These are phyloP conservation scores for Myathropa florea DNA, from an alignment of 2,888 invertebrate species.

Conservation along the genomic window DNA sequence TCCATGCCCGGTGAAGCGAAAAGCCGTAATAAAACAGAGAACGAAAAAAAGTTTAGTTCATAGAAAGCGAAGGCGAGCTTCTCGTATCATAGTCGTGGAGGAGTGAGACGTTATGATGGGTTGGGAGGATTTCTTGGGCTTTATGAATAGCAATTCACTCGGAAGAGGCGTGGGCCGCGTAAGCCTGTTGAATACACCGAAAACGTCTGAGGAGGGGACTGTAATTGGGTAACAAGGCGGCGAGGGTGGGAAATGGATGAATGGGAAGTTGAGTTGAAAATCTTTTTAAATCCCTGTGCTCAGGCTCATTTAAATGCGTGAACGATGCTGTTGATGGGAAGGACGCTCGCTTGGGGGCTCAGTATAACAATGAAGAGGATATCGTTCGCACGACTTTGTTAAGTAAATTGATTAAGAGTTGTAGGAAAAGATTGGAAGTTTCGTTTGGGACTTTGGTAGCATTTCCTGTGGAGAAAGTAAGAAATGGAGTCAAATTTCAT, in stretches of 20 bases:
- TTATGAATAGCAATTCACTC: neutral
- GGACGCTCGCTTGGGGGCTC: neutral
- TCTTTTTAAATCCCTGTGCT: neutral
- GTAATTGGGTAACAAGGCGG: neutral
- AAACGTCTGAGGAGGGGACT: neutral
- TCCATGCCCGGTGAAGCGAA: neutral
- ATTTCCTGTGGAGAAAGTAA: too few species aligned
- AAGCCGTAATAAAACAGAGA: neutral
- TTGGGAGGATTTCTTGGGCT: neutral
- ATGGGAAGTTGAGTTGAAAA: neutral
- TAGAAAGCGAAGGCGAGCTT: too few species aligned
- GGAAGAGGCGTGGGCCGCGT: neutral
- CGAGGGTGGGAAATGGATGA: neutral
- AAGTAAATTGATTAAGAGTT: neutral
- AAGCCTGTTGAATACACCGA: neutral
- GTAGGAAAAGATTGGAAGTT: too few species aligned
- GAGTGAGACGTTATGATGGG: too few species aligned
- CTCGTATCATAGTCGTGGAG: too few species aligned
- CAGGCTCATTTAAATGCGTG: neutral
- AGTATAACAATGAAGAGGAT: neutral
- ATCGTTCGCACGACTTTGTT: neutral
- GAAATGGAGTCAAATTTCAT: too few species aligned
- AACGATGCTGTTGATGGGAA: neutral
- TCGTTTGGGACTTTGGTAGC: too few species aligned
- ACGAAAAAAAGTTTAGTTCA: neutral